phyloP scores from a whole-genome alignment of 2,113 vertebrate genomes.

The Calidris pugnax region DNA sequence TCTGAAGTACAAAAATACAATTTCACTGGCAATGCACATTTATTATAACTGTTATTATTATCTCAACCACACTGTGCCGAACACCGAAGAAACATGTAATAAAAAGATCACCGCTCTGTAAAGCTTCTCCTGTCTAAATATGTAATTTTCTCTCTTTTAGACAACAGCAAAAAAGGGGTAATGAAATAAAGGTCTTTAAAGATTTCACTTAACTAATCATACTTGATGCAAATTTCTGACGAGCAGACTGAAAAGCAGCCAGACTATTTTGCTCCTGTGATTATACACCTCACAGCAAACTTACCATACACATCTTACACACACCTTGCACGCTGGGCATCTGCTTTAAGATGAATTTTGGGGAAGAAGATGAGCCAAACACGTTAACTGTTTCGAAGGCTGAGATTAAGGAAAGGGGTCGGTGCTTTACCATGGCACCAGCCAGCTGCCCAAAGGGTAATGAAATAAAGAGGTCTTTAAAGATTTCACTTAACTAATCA shows the following conservation, averaged over 20 bases:
- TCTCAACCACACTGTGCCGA: background rate
- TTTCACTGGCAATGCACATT: background rate
- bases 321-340: background rate
- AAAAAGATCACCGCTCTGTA: background rate
- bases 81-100: background rate
- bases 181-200: background rate
- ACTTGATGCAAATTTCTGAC: background rate
- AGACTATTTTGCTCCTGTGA: background rate
- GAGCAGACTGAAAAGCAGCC: background rate
- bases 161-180: background rate
- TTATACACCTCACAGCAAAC: background rate
- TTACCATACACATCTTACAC: background rate
- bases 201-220: background rate
- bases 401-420: background rate
- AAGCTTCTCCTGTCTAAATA: background rate
- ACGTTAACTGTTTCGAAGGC: background rate
- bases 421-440: background rate
- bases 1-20: background rate
- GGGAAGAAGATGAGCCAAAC: background rate
- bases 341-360: background rate
- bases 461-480: background rate
- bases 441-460: background rate
- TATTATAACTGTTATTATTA: background rate
- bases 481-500: background rate
- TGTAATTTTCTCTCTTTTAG: background rate